Base-by-base conservation (phyloP, 2,888 invertebrate species). In the Cheilosia impressa region DNA sequence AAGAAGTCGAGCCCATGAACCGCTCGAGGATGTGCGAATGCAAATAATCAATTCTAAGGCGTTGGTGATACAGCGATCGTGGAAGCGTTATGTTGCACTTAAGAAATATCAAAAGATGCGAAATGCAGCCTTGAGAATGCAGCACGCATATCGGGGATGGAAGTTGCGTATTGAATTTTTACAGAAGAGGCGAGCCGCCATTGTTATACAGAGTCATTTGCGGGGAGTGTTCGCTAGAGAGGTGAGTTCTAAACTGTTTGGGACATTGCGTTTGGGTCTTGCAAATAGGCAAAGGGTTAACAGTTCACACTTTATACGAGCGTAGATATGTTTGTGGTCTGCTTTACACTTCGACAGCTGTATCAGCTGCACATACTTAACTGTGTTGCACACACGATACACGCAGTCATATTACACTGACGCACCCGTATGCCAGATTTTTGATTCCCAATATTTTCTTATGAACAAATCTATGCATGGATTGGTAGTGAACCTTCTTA, bases 171-270 rank as follows among this genome's bases (percentile, higher is more conserved):
- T 97, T 73, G 94, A 95, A 88, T 98, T 97, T 93, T 93, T 98
- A 88, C 94, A 95, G 55, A 95, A 96, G 90, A 94, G 97, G n/a
- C 93, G 98, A 81, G 97, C 98, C 0, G 96, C 96, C 0, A 94
- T 98, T 88, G 95, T 97, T 19, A 96, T 98, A 87, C 98, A 98
- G 93, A 94, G 96, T 79, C 97, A 96, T 91, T 92, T 98, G 87
- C 93, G 98, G 10, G 98, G 98, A 3, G 97, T 97, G 88, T 98
- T 98, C 93, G 98, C 97, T 0, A 93, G 98, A 87, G 97, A 98
- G 93, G 97, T 95, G 78, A 63, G 57, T 52, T 62, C 55, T 22
- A 2, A 22, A 41, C 24, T 52, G 15, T 47, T n/a, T 45, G n/a
- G n/a, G 5, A n/a, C 6, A 17, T 17, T 17, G 45, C 5, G 0